Percentiles rank a stretch among this genome's conserved stretches.
phyloP scores from a whole-genome alignment of 2,888 invertebrate genomes.

The Eristalis tenax region DNA sequence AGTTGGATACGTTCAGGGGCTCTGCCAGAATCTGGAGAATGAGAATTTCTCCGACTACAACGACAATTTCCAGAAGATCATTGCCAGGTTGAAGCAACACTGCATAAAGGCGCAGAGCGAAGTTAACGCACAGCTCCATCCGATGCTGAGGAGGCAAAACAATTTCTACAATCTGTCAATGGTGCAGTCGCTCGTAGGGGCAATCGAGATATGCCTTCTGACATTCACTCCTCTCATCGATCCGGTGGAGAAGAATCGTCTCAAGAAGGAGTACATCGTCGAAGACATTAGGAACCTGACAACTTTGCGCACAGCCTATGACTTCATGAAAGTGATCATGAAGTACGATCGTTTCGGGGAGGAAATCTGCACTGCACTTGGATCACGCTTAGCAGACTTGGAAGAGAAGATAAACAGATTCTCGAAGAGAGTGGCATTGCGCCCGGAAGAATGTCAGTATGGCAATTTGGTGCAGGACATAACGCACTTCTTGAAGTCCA shows the following conservation, averaged over 20 bases:
- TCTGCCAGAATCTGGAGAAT: constrained; percentile 71
- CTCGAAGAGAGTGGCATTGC: constrained; percentile 78
- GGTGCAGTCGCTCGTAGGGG: constrained; percentile 80
- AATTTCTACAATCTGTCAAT: constrained; percentile 73
- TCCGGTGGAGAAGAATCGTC: constrained; percentile 89
- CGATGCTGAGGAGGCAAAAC: constrained; percentile 58
- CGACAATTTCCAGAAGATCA: constrained; percentile 73
- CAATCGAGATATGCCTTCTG: constrained; percentile 83
- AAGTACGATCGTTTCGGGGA: constrained; percentile 78
- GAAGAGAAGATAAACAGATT: constrained; percentile 75
- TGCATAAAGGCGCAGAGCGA: constrained; percentile 58
- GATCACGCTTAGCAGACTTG: constrained; percentile 71
- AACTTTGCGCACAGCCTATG: constrained; percentile 83
- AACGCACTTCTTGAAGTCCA: constrained; percentile 78
- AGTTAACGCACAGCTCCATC: constrained; percentile 33
- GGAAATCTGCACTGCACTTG: constrained; percentile 75
- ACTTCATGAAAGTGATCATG: constrained; percentile 80
- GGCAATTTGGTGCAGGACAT: constrained; percentile 78
- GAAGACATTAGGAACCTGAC: constrained; percentile 86
- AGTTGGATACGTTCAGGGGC: constrained; percentile 74
- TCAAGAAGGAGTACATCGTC: constrained; percentile 87
- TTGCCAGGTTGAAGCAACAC: constrained; percentile 54
- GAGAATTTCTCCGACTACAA: constrained; percentile 74
- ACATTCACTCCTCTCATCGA: constrained; percentile 88
- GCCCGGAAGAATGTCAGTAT: constrained; percentile 78